These are phyloP conservation scores for Amphilophus citrinellus DNA, from an alignment of 2,113 vertebrate species.

Conservation along the genomic window DNA sequence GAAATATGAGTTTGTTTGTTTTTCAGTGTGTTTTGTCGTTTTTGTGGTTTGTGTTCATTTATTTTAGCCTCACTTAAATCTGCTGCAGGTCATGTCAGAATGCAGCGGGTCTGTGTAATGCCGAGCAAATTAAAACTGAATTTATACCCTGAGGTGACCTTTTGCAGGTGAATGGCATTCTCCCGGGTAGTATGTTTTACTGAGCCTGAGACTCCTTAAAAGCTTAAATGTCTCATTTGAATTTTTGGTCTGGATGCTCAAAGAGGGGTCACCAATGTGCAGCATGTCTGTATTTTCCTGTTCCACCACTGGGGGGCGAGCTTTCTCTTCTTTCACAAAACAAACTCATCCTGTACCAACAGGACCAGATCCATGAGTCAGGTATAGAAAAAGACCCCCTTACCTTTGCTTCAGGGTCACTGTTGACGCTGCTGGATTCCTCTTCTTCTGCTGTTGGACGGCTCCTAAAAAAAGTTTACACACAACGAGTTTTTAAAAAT, in stretches of 20 bases:
- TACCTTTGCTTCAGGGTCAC: conserved; percentile 94
- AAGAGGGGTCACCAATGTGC: not conserved
- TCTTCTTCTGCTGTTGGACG: conserved; percentile 89
- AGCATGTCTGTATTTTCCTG: not conserved
- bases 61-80: not conserved
- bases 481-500: not conserved
- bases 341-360: conserved; percentile 25
- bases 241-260: not conserved
- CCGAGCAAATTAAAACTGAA: not conserved
- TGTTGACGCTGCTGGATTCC: conserved; percentile 88
- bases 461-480: conserved; percentile 81
- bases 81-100: not conserved
- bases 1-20: not conserved
- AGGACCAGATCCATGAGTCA: not conserved
- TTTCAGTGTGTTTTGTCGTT: not conserved
- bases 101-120: not conserved
- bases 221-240: conserved; percentile 31
- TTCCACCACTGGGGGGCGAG: conserved; percentile 55
- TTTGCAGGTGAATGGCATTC: not conserved
- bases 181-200: not conserved
- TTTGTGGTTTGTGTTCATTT: not conserved
- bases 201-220: not conserved
- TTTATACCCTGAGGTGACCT: not conserved
- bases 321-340: not conserved
- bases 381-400: conserved; percentile 13